Conservation (phyloP, 2,113 vertebrate species). For the Arothron firmamentum region DNA sequence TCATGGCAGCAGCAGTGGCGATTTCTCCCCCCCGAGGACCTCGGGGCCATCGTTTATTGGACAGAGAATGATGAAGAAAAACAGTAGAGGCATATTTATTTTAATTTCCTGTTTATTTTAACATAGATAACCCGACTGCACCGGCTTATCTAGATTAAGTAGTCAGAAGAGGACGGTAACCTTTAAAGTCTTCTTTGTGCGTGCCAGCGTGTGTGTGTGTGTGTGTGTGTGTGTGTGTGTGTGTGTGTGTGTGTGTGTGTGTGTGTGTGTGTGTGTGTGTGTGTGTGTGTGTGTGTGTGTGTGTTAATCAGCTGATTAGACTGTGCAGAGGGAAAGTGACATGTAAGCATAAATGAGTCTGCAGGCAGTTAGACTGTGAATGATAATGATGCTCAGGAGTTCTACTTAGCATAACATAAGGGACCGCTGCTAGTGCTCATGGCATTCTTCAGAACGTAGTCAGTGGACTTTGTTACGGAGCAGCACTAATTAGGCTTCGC, state of each 20-base stretch:
- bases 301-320: conserved; percentile 67
- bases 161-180: conserved; percentile 44
- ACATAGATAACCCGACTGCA: conserved; percentile 19
- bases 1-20: conserved; percentile 17
- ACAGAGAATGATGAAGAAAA: conserved; percentile 20
- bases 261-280: conserved; percentile 18
- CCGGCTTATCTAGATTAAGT: conserved; percentile 37
- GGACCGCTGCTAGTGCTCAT: conserved; percentile 58
- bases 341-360: conserved; percentile 74
- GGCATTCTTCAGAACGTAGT: conserved; percentile 63
- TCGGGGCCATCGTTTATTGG: conserved; percentile 18
- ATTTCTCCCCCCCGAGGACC: conserved; percentile 7
- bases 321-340: conserved; percentile 65
- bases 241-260: conserved; percentile 18
- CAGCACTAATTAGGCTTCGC: conserved; percentile 70
- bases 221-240: conserved; percentile 17
- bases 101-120: conserved; percentile 53
- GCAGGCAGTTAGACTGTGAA: conserved; percentile 65
- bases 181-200: conserved; percentile 43
- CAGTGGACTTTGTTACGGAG: conserved; percentile 69
- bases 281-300: conserved; percentile 5
- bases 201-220: conserved; percentile 1
- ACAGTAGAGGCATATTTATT: conserved; percentile 40
- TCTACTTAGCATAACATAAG: conserved; percentile 74
- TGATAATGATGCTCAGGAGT: conserved; percentile 73